A percentile compares a stretch with the other conserved stretches of the same genome.
Evolutionary conservation across 2,888 invertebrate species (phyloP).

Genomic region (Mythimna lalbum): DNA sequence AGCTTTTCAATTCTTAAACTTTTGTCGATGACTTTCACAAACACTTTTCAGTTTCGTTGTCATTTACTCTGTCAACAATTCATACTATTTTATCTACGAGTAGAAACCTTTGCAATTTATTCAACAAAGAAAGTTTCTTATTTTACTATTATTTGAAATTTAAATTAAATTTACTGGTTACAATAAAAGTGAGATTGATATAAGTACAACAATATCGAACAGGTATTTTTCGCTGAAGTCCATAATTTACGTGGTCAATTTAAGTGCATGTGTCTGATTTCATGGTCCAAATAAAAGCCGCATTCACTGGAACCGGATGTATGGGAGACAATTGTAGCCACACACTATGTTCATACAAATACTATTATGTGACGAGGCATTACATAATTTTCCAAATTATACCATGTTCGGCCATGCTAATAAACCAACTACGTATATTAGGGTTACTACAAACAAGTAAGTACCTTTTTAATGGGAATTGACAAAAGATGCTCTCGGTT

Average conservation of each 20-base stretch:
- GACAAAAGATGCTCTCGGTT: no score
- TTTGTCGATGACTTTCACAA: no score
- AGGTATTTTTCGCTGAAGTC: constrained; percentile 20
- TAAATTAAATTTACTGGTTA: no score
- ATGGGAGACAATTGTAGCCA: constrained; percentile 54
- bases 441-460: background rate
- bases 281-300: constrained; percentile 72
- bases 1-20: no score
- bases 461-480: no score
- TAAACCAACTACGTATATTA: background rate
- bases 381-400: constrained; percentile 12
- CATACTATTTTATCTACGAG: no score
- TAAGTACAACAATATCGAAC: background rate
- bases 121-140: no score
- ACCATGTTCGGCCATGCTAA: background rate
- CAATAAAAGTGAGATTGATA: no score
- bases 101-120: no score
- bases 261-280: constrained; percentile 65
- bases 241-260: constrained; percentile 34
- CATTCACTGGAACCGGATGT: constrained; percentile 70
- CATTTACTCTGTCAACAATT: no score
- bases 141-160: no score
- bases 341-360: constrained; percentile 9
- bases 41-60: no score
- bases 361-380: background rate